Evolutionary conservation across 1,140 invertebrate species (phyloP).

Genomic region (Megalopta genalis): DNA sequence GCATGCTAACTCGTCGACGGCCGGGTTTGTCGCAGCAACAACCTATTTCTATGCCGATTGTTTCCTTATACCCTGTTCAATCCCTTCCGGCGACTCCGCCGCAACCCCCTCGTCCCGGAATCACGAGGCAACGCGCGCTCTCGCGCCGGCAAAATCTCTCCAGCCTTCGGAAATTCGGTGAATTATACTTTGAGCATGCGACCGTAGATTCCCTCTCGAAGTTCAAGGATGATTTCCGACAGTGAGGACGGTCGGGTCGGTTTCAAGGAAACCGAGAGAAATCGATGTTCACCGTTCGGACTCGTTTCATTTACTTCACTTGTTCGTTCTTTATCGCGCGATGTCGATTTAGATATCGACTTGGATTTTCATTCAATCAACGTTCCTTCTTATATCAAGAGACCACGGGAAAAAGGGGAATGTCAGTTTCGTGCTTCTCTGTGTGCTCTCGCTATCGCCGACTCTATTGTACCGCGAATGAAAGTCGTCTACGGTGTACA

Average conservation of each 20-base stretch:
- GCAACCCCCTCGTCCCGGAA: background rate
- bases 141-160: conserved; percentile 7
- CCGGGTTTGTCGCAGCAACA: conserved; percentile 56
- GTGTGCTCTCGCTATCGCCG: too few species aligned
- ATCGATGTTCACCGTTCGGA: background rate
- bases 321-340: too few species aligned
- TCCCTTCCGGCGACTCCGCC: conserved; percentile 13
- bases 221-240: background rate
- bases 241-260: background rate
- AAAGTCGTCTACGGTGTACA: too few species aligned
- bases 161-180: conserved; percentile 13
- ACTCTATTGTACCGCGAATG: too few species aligned
- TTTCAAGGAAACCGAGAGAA: background rate
- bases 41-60: conserved; percentile 71
- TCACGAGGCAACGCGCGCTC: background rate
- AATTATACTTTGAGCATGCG: conserved; percentile 19
- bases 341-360: too few species aligned
- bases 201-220: conserved; percentile 8
- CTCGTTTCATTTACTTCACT: background rate
- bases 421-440: too few species aligned
- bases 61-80: conserved; percentile 58
- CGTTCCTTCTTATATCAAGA: too few species aligned
- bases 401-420: too few species aligned
- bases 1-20: conserved; percentile 54
- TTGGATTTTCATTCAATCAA: too few species aligned